phyloP scores from a whole-genome alignment of 2,797 vertebrate species.

The Peromyscus attwateri region DNA sequence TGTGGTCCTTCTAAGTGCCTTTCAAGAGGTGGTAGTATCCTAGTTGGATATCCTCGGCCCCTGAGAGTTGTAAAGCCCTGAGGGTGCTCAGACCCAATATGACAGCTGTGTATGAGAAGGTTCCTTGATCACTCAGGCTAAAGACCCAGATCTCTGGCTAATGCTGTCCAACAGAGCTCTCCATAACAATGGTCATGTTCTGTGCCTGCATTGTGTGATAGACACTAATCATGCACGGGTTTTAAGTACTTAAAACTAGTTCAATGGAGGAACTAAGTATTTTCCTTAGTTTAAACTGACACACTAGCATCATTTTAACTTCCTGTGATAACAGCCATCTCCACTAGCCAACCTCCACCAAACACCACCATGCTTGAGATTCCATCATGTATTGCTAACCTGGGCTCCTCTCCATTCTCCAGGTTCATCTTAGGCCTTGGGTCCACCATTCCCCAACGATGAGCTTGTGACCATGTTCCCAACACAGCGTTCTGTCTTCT shows the following conservation, averaged over 20 bases:
- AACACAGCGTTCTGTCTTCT: background rate
- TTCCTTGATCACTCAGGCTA: background rate
- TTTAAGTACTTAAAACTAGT: background rate
- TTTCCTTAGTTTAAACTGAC: background rate
- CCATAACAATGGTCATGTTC: background rate
- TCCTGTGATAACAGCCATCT: background rate
- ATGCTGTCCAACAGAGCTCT: background rate
- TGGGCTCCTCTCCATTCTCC: background rate
- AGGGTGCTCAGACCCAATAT: background rate
- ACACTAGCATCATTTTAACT: background rate
- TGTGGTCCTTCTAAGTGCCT: background rate
- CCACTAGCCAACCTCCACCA: background rate
- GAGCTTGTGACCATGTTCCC: background rate
- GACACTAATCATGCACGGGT: background rate
- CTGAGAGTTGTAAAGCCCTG: background rate
- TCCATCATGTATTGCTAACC: background rate
- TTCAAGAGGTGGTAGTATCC: background rate
- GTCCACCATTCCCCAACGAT: background rate
- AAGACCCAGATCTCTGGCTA: background rate
- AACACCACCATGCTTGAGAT: background rate
- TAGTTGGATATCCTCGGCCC: background rate
- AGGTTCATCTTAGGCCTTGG: background rate
- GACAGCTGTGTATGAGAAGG: background rate
- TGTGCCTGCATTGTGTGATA: background rate
- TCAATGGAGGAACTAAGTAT: background rate